phyloP scores from a whole-genome alignment of 1,140 invertebrate species.

The Homalodisca vitripennis region DNA sequence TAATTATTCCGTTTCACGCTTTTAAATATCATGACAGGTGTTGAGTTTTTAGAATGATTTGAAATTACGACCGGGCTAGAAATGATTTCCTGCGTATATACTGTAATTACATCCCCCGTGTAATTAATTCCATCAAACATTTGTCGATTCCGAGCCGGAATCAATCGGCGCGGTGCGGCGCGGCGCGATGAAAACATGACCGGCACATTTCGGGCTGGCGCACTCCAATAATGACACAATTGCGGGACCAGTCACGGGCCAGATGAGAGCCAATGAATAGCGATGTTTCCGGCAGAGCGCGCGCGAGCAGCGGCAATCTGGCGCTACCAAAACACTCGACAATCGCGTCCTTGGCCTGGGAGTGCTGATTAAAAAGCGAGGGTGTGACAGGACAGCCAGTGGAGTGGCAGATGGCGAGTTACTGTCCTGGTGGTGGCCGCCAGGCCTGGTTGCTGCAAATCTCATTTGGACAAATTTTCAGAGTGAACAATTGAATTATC shows the following conservation, averaged over 20 bases:
- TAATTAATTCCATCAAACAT: neutral
- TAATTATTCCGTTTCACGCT: no score
- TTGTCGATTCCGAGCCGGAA: neutral
- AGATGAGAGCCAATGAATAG: constrained; percentile 4
- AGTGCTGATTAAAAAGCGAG: constrained; percentile 23
- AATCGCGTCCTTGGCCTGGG: no score
- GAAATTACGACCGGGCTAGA: no score
- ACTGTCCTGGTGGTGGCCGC: neutral
- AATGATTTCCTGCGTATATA: neutral
- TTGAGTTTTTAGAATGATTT: no score
- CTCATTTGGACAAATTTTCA: neutral
- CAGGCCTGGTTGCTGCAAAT: neutral
- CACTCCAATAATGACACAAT: neutral
- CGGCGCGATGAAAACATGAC: neutral
- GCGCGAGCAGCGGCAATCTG: neutral
- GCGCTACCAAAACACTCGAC: constrained; percentile 9
- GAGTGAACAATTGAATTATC: constrained; percentile 1
- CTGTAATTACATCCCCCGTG: neutral
- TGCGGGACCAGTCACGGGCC: neutral
- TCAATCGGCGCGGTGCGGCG: neutral
- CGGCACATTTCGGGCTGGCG: neutral
- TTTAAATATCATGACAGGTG: no score
- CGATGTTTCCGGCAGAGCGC: constrained; percentile 15
- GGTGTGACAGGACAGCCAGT: neutral
- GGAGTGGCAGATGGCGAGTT: constrained; percentile 10